phyloP scores from a whole-genome alignment of 2,797 vertebrate genomes.

The Acanthurus tractus region DNA sequence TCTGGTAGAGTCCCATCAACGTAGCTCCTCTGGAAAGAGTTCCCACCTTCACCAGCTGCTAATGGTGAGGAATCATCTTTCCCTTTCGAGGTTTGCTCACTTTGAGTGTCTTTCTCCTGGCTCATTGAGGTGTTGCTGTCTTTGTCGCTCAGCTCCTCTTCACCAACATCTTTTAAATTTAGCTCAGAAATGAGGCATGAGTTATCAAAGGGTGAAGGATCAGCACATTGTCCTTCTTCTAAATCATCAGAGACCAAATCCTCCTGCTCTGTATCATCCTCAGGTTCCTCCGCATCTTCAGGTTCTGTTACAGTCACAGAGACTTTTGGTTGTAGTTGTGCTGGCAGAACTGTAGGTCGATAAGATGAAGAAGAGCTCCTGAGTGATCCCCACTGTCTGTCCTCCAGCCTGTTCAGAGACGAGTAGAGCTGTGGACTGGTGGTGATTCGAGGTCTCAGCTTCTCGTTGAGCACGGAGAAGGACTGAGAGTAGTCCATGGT shows the following conservation, averaged over 20 bases:
- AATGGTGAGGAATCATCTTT: slow-evolving; percentile 12
- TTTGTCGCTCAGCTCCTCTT: slow-evolving; percentile 31
- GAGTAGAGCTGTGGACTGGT: slow-evolving; percentile 57
- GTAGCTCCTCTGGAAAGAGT: slow-evolving; percentile 43
- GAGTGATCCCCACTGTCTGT: slow-evolving; percentile 18
- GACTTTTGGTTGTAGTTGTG: slow-evolving; percentile 17
- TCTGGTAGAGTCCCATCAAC: slow-evolving; percentile 78
- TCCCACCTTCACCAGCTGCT: neutral
- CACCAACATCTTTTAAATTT: slow-evolving; percentile 22
- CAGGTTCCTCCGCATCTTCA: slow-evolving; percentile 17
- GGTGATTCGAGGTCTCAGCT: slow-evolving; percentile 61
- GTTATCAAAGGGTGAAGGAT: neutral
- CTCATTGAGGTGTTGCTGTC: slow-evolving; percentile 32
- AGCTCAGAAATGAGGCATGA: slow-evolving; percentile 16
- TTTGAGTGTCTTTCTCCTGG: slow-evolving; percentile 61
- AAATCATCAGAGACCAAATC: slow-evolving; percentile 1
- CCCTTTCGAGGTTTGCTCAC: slow-evolving; percentile 34
- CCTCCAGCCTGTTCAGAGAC: slow-evolving; percentile 63
- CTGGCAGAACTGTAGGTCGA: slow-evolving; percentile 14
- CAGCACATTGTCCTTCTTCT: neutral
- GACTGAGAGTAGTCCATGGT: slow-evolving; percentile 71
- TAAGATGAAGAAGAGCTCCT: neutral
- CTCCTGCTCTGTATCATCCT: slow-evolving; percentile 6
- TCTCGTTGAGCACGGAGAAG: slow-evolving; percentile 77
- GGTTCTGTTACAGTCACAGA: neutral